A percentile compares a stretch with the other conserved stretches of the same genome.
Evolutionary conservation across 1,140 invertebrate species (phyloP).

Genomic region (Panulirus ornatus): DNA sequence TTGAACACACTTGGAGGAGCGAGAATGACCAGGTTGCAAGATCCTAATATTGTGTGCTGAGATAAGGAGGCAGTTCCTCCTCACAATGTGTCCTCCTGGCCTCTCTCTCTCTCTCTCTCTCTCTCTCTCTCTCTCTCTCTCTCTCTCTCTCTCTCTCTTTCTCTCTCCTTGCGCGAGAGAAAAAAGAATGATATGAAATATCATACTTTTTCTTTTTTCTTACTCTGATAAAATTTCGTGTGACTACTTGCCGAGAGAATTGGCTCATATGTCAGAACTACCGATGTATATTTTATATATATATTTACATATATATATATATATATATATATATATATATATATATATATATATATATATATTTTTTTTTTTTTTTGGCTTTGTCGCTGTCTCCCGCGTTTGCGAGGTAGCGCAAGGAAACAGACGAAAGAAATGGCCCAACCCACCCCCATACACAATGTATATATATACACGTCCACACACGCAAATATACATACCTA

Average conservation of each 20-base stretch:
- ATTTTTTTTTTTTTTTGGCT: no score
- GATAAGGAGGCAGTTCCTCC: background rate
- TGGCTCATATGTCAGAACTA: no score
- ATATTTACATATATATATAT: no score
- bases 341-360: background rate
- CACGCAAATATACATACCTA: no score
- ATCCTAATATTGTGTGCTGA: background rate
- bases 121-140: background rate
- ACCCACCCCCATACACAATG: no score
- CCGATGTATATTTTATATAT: background rate
- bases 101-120: background rate
- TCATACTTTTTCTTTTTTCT: background rate
- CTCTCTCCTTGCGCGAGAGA: no score
- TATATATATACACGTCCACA: no score
- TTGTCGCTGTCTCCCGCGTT: no score
- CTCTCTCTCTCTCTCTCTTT: background rate
- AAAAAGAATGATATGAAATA: no score
- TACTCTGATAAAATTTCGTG: background rate
- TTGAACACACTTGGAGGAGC: background rate
- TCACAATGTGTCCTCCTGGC: background rate
- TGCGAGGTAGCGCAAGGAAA: no score
- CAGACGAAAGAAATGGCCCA: no score
- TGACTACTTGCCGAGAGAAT: no score
- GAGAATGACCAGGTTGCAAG: background rate
- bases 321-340: background rate